Percentiles rank a stretch among this genome's conserved stretches.
phyloP scores from a whole-genome alignment of 2,888 invertebrate genomes.

The Xestia rhomboidea region DNA sequence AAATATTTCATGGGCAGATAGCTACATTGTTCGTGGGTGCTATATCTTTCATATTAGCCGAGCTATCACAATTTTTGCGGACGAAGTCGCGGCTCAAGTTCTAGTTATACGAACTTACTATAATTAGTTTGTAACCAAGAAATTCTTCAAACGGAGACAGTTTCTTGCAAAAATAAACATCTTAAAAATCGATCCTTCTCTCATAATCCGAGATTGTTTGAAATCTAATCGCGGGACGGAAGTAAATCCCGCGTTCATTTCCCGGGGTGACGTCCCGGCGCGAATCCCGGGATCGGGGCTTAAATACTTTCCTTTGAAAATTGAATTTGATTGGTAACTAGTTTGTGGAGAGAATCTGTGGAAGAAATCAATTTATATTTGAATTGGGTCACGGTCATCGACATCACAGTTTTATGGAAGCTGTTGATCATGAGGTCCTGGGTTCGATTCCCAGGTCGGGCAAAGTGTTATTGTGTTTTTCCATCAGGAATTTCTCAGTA shows the following conservation, averaged over 20 bases:
- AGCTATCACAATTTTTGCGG: too few species aligned
- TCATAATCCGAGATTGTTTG: conserved; percentile 55
- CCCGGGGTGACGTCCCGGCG: conserved; percentile 50
- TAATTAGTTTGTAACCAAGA: neutral
- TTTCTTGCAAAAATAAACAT: conserved; percentile 30
- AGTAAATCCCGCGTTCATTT: conserved; percentile 60
- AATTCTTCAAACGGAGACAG: neutral
- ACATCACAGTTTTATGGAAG: neutral
- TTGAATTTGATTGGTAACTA: conserved; percentile 40
- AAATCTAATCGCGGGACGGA: conserved; percentile 54
- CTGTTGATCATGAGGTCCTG: neutral
- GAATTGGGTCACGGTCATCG: conserved; percentile 13
- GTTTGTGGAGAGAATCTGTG: conserved; percentile 18
- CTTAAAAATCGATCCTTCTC: conserved; percentile 18
- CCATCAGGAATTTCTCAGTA: neutral
- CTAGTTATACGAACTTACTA: too few species aligned
- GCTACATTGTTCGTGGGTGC: too few species aligned
- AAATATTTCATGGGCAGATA: too few species aligned
- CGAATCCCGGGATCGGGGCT: conserved; percentile 18
- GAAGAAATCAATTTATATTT: neutral
- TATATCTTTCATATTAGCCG: too few species aligned
- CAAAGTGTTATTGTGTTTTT: neutral
- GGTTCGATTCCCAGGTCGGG: neutral
- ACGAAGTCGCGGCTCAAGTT: too few species aligned
- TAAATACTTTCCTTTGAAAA: conserved; percentile 42